Evolutionary conservation across 2,113 vertebrate genomes (phyloP).

Genomic region (Serinus canaria): DNA sequence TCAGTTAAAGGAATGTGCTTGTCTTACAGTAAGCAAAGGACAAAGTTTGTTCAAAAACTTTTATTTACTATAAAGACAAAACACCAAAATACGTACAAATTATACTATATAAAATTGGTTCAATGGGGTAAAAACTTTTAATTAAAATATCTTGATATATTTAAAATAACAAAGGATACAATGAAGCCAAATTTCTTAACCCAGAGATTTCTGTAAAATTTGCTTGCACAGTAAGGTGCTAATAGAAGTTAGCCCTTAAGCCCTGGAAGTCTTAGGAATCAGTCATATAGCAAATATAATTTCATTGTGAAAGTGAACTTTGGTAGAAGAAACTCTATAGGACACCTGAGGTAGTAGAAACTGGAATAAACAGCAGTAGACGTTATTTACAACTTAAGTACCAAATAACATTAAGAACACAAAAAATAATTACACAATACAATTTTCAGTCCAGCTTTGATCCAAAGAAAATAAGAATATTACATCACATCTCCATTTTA

Average conservation of each 20-base stretch:
- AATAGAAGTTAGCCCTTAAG: conserved; percentile 91
- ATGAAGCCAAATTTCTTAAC: conserved; percentile 89
- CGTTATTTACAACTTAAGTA: conserved; percentile 87
- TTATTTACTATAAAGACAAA: conserved; percentile 93
- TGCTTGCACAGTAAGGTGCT: conserved; percentile 91
- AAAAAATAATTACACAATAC: conserved; percentile 85
- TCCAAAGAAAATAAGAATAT: conserved; percentile 87
- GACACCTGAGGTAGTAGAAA: conserved; percentile 96
- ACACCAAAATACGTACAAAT: conserved; percentile 90
- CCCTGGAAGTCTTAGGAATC: conserved; percentile 89
- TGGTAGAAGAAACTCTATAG: conserved; percentile 93
- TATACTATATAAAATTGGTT: conserved; percentile 92
- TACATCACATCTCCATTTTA: conserved; percentile 83
- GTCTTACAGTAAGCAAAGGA: background rate
- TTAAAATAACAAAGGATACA: conserved; percentile 90
- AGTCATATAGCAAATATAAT: conserved; percentile 85
- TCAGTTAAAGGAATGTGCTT: background rate
- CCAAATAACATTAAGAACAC: conserved; percentile 89
- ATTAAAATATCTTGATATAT: conserved; percentile 91
- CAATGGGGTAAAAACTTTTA: conserved; percentile 90
- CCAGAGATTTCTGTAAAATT: conserved; percentile 86
- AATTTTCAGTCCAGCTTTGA: conserved; percentile 91
- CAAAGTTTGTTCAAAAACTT: conserved; percentile 80
- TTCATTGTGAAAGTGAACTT: conserved; percentile 90
- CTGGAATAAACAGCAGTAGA: conserved; percentile 92